Conservation (phyloP, 2,113 vertebrate species). For the Calidris pugnax region DNA sequence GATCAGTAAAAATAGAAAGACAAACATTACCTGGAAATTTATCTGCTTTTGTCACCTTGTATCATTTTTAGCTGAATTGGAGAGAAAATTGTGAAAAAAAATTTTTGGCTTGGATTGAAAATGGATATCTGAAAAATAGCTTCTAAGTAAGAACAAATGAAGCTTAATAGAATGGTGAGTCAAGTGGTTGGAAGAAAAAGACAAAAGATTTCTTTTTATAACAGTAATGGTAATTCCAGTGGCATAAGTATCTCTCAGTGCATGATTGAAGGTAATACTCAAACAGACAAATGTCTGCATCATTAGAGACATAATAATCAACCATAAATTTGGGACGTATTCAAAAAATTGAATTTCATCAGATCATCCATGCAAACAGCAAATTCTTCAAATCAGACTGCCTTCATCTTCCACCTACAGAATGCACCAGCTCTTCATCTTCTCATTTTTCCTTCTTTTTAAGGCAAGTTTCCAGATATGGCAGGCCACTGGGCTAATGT, state of each 20-base stretch:
- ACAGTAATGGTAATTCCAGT: background rate
- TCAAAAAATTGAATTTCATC: background rate
- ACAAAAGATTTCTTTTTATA: conserved; percentile 1
- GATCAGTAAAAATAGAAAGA: background rate
- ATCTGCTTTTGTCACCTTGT: background rate
- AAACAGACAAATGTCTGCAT: background rate
- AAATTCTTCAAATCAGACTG: background rate
- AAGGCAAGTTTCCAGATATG: background rate
- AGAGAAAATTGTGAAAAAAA: conserved; percentile 1
- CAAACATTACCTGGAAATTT: background rate
- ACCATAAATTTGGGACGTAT: background rate
- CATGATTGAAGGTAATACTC: conserved; percentile 1
- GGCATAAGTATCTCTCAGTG: background rate
- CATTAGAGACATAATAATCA: background rate
- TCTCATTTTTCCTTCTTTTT: background rate
- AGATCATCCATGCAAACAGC: background rate
- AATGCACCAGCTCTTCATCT: background rate
- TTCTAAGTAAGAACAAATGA: conserved; percentile 27
- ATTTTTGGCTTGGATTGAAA: background rate
- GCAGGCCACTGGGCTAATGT: background rate
- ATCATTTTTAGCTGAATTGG: background rate
- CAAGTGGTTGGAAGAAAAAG: background rate
- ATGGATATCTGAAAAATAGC: background rate
- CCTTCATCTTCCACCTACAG: background rate
- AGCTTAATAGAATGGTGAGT: background rate